Conservation (phyloP, 2,888 invertebrate species). For the Melinopterus prodromus region DNA sequence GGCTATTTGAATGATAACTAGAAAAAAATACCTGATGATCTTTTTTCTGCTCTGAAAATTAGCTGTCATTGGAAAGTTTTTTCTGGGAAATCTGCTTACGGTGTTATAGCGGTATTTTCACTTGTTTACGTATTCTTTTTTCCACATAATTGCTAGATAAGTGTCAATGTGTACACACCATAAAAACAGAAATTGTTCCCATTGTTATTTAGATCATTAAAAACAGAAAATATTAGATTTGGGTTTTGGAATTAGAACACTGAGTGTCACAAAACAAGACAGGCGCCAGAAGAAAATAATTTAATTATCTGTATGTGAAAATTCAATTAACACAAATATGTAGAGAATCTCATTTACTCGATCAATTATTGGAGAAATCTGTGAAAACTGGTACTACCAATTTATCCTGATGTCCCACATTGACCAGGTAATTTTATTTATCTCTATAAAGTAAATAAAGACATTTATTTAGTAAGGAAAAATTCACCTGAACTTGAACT, state of each 20-base stretch:
- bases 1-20: no score
- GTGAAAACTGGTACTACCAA: neutral
- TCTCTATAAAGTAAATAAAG: no score
- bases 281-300: neutral
- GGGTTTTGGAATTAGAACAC: neutral
- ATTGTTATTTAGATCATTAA: neutral
- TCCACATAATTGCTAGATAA: neutral
- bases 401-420: neutral
- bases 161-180: neutral
- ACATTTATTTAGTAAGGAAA: no score
- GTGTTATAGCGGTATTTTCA: constrained; percentile 1
- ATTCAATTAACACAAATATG: neutral
- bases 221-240: neutral
- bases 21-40: no score
- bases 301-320: neutral
- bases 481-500: no score
- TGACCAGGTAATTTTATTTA: no score
- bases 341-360: neutral
- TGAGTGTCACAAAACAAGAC: neutral
- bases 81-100: neutral
- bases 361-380: neutral
- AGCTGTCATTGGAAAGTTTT: neutral
- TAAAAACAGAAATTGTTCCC: neutral
- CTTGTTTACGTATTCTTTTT: neutral
- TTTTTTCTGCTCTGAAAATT: neutral